A percentile compares a stretch with the other conserved stretches of the same genome.
Conservation (phyloP, 2,797 vertebrate genomes). For the Hydrocynus forskahlii region DNA sequence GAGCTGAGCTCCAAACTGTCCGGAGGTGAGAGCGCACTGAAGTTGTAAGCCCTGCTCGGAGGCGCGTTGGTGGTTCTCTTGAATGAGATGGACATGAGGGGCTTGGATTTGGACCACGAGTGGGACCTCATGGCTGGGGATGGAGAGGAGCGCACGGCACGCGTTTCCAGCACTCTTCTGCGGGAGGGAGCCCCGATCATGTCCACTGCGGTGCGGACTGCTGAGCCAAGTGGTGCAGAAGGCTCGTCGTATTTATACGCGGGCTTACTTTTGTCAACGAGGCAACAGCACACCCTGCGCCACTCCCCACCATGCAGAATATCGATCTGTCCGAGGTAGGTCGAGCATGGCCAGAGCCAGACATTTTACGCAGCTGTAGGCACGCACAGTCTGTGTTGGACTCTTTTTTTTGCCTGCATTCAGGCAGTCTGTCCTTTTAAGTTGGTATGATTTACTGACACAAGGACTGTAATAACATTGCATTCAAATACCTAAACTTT, state of each 20-base stretch:
- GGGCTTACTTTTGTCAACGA: slow-evolving; percentile 72
- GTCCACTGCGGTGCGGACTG: slow-evolving; percentile 65
- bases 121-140: slow-evolving; percentile 82
- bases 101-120: slow-evolving; percentile 78
- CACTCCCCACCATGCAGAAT: slow-evolving; percentile 43
- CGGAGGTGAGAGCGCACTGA: slow-evolving; percentile 78
- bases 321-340: slow-evolving; percentile 56
- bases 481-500: too few relatives aligned
- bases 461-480: too few relatives aligned
- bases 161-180: slow-evolving; percentile 79
- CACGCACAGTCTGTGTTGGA: too few relatives aligned
- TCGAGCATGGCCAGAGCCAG: neutral
- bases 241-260: slow-evolving; percentile 47
- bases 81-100: slow-evolving; percentile 74
- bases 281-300: slow-evolving; percentile 15
- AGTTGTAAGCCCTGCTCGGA: slow-evolving; percentile 70
- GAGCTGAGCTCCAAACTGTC: slow-evolving; percentile 83
- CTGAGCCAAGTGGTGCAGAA: slow-evolving; percentile 18
- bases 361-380: too few relatives aligned
- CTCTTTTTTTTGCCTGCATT: too few relatives aligned
- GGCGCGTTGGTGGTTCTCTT: slow-evolving; percentile 71
- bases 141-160: slow-evolving; percentile 71
- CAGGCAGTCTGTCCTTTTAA: too few relatives aligned
- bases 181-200: slow-evolving; percentile 74
- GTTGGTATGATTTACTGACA: too few relatives aligned